Evolutionary conservation across 2,888 invertebrate genomes (phyloP).

Genomic region (Galeopsomyia nigrocyanea): DNA sequence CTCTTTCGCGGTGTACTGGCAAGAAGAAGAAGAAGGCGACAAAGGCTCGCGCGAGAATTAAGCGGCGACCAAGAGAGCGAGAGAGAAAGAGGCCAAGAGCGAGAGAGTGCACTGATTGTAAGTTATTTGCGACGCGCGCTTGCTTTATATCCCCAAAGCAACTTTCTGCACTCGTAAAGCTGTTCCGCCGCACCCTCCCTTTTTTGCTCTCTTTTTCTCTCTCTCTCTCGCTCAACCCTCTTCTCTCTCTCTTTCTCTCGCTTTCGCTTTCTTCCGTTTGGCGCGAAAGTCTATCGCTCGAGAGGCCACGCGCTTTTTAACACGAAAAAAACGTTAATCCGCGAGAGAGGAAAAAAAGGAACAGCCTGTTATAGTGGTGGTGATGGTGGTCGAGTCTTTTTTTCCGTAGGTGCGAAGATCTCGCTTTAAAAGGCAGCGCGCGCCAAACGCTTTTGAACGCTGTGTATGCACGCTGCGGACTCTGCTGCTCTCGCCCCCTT

Average conservation of each 20-base stretch:
- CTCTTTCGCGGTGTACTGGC: background rate
- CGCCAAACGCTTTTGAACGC: background rate
- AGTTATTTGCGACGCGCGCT: slow-evolving; percentile 67
- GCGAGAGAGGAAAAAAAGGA: background rate
- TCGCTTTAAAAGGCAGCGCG: slow-evolving; percentile 1
- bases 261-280: too few species aligned
- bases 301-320: slow-evolving; percentile 36
- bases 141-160: slow-evolving; percentile 67
- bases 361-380: background rate
- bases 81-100: slow-evolving; percentile 52
- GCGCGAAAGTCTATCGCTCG: slow-evolving; percentile 30
- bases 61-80: slow-evolving; percentile 15
- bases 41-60: background rate
- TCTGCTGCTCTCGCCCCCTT: too few species aligned
- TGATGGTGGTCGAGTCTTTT: background rate
- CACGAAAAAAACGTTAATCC: slow-evolving; percentile 36
- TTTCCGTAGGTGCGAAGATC: background rate
- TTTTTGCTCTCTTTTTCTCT: slow-evolving; percentile 52
- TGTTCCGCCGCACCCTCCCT: slow-evolving; percentile 51
- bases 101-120: slow-evolving; percentile 65
- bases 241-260: slow-evolving; percentile 50
- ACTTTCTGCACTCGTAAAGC: slow-evolving; percentile 69
- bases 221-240: slow-evolving; percentile 48
- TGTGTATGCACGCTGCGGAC: too few species aligned
- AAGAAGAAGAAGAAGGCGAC: background rate